phyloP scores from a whole-genome alignment of 2,888 invertebrate genomes.

The Dendrolimus pini region DNA sequence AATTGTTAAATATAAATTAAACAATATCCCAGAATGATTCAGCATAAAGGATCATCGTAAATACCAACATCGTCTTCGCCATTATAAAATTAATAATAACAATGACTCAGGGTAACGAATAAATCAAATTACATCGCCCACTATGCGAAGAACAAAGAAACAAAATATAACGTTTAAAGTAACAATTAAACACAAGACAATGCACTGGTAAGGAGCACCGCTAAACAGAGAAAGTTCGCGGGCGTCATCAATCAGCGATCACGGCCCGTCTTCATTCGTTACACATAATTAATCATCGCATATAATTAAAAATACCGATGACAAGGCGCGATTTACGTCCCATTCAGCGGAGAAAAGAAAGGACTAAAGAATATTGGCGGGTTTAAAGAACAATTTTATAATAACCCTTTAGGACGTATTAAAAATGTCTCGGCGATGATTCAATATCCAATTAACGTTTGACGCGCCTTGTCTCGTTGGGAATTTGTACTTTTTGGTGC shows the following conservation, averaged over 20 bases:
- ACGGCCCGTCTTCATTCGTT: slow-evolving; percentile 49
- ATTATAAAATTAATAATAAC: slow-evolving; percentile 64
- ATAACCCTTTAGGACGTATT: slow-evolving; percentile 26
- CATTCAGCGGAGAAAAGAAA: slow-evolving; percentile 28
- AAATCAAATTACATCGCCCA: slow-evolving; percentile 61
- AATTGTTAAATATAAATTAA: too few relatives aligned
- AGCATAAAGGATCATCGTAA: slow-evolving; percentile 30
- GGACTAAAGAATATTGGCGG: slow-evolving; percentile 35
- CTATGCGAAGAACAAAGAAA: slow-evolving; percentile 56
- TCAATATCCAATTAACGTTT: too few relatives aligned
- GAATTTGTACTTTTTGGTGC: too few relatives aligned
- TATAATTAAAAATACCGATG: slow-evolving; percentile 73
- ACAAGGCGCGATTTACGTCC: slow-evolving; percentile 60
- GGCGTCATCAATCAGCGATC: slow-evolving; percentile 68
- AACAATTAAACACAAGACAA: slow-evolving; percentile 67
- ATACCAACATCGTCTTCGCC: slow-evolving; percentile 44
- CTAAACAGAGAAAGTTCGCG: slow-evolving; percentile 45
- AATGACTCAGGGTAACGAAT: slow-evolving; percentile 59
- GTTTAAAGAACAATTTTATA: slow-evolving; percentile 28
- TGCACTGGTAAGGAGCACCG: slow-evolving; percentile 40
- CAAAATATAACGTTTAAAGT: slow-evolving; percentile 63
- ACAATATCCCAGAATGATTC: slow-evolving; percentile 32
- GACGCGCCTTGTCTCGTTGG: too few relatives aligned
- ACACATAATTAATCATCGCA: slow-evolving; percentile 71
- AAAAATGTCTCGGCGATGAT: too few relatives aligned